Conservation (phyloP, 2,113 vertebrate genomes). For the Pachycephala philippinensis region DNA sequence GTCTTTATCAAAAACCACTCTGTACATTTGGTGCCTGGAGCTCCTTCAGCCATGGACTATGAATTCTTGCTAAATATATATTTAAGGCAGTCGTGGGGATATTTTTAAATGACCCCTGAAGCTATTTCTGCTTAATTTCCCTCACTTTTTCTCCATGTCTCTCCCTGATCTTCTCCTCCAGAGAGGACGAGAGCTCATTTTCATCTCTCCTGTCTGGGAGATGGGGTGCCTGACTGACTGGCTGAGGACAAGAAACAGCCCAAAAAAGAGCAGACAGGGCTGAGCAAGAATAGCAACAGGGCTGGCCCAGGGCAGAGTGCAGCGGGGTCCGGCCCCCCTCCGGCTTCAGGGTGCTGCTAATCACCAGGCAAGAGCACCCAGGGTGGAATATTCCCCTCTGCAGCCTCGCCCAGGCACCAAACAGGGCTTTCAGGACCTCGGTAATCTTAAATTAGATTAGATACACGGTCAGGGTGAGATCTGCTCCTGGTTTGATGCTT, state of each 20-base stretch:
- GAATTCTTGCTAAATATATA: constrained; percentile 38
- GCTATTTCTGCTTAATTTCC: constrained; percentile 60
- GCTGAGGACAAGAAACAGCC: background rate
- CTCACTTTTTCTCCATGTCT: constrained; percentile 8
- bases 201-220: constrained; percentile 14
- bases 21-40: constrained; percentile 10
- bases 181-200: constrained; percentile 31
- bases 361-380: background rate
- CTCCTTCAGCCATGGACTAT: constrained; percentile 37
- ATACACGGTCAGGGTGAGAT: fast-evolving
- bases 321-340: fast-evolving
- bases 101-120: constrained; percentile 68
- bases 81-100: constrained; percentile 34
- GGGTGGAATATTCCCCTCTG: background rate
- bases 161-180: background rate
- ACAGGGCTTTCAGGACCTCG: background rate
- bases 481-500: fast-evolving
- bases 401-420: background rate
- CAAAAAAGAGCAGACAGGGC: background rate
- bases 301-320: background rate
- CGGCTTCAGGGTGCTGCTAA: background rate
- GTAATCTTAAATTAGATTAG: background rate
- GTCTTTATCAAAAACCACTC: background rate
- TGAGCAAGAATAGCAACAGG: background rate
- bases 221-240: background rate